A percentile compares a stretch with the other conserved stretches of the same genome.
These are phyloP conservation scores for Poecilia picta DNA, from an alignment of 2,797 vertebrate species.

Conservation along the genomic window DNA sequence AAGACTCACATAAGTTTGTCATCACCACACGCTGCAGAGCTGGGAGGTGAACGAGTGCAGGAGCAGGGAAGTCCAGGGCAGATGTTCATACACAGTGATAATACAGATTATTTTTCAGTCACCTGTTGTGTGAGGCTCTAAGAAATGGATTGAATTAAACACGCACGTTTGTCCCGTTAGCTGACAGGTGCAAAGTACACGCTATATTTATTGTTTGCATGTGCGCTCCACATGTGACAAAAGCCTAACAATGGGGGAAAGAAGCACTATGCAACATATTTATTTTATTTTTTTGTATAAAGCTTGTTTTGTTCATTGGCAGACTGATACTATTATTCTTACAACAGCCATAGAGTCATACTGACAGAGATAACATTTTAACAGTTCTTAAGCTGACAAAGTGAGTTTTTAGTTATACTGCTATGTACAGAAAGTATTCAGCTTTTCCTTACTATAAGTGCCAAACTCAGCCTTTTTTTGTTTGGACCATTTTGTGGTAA, in stretches of 20 bases:
- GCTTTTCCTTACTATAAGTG: background rate
- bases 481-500: background rate
- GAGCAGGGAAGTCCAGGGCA: slow-evolving; percentile 39
- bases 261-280: slow-evolving; percentile 15
- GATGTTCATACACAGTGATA: slow-evolving; percentile 52
- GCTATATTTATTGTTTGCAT: slow-evolving; percentile 5
- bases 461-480: background rate
- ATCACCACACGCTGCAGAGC: slow-evolving; percentile 49
- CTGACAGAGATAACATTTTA: slow-evolving; percentile 14
- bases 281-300: slow-evolving; percentile 24
- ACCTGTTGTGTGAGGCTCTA: slow-evolving; percentile 4
- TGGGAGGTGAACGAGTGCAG: slow-evolving; percentile 65
- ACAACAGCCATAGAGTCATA: slow-evolving; percentile 18
- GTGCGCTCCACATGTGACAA: slow-evolving; percentile 30
- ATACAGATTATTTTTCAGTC: slow-evolving; percentile 25
- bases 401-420: too few species aligned
- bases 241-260: slow-evolving; percentile 14
- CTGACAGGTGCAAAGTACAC: slow-evolving; percentile 25
- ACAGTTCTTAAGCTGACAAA: background rate
- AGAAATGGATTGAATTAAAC: slow-evolving; percentile 13
- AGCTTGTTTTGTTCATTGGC: slow-evolving; percentile 46
- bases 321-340: slow-evolving; percentile 27
- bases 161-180: slow-evolving; percentile 6
- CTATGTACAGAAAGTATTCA: background rate
- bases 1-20: slow-evolving; percentile 65